Percentiles rank a stretch among this genome's conserved stretches.
These are phyloP conservation scores for Cervus canadensis DNA, from an alignment of 2,113 vertebrate genomes.

Conservation along the genomic window DNA sequence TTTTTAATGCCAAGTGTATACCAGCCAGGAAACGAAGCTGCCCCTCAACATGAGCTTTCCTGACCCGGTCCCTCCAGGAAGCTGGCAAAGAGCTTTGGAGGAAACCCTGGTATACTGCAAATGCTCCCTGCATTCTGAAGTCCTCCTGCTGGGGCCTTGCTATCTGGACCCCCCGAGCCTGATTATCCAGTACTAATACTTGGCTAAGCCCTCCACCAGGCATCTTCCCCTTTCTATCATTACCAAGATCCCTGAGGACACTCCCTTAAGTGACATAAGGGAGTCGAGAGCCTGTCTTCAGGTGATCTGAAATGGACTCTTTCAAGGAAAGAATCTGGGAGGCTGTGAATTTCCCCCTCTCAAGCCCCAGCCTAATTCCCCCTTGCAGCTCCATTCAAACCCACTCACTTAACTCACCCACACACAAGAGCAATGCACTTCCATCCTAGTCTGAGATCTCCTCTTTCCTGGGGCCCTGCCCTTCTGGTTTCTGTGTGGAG, in stretches of 20 bases:
- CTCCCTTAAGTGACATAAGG: not conserved
- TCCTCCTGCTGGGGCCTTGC: not conserved
- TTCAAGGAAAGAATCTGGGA: not conserved
- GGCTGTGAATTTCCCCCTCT: not conserved
- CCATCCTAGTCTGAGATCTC: not conserved
- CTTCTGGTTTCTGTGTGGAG: not conserved
- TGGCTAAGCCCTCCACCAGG: not conserved
- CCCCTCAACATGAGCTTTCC: accelerated
- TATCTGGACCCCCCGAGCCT: not conserved
- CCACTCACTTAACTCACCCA: not conserved
- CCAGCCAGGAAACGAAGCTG: not conserved
- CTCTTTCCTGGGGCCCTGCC: not conserved
- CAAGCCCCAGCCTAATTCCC: not conserved
- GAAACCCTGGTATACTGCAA: not conserved
- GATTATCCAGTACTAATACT: not conserved
- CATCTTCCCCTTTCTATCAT: not conserved
- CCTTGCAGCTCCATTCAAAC: not conserved
- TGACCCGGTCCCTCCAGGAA: not conserved
- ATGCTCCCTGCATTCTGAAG: not conserved
- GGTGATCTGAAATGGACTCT: not conserved
- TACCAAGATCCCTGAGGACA: not conserved
- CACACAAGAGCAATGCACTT: not conserved
- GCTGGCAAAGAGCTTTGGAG: not conserved
- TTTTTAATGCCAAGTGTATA: not conserved
- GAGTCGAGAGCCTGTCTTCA: not conserved